phyloP scores from a whole-genome alignment of 2,888 invertebrate species.

The Teinopalpus imperialis region DNA sequence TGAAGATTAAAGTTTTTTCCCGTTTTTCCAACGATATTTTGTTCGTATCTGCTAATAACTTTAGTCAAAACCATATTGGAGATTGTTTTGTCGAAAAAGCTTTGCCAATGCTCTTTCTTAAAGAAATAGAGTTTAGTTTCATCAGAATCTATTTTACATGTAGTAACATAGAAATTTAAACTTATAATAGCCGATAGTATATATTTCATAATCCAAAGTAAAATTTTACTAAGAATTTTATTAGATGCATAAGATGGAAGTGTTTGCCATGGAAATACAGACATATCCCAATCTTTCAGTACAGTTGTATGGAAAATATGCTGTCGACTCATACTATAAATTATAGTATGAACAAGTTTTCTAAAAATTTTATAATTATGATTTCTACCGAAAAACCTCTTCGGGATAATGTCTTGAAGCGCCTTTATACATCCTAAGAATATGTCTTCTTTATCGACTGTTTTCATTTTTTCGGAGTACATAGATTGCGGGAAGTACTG shows the following conservation, averaged over 20 bases:
- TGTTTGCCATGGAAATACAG: conserved; percentile 47
- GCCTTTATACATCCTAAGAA: conserved; percentile 47
- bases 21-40: conserved; percentile 46
- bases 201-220: conserved; percentile 57
- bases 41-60: conserved; percentile 50
- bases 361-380: conserved; percentile 59
- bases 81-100: conserved; percentile 64
- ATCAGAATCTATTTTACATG: conserved; percentile 63
- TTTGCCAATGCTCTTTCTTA: conserved; percentile 71
- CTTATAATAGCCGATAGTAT: conserved; percentile 61
- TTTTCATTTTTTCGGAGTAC: conserved; percentile 33
- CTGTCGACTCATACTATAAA: conserved; percentile 68
- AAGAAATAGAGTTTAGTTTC: conserved; percentile 70
- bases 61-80: conserved; percentile 52
- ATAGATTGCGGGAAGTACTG: conserved; percentile 41
- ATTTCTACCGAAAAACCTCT: conserved; percentile 49
- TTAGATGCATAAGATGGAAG: conserved; percentile 29
- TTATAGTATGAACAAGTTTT: conserved; percentile 43
- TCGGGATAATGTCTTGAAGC: conserved; percentile 56
- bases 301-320: conserved; percentile 46
- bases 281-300: conserved; percentile 55
- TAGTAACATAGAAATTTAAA: conserved; percentile 70
- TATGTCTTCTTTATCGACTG: conserved; percentile 51
- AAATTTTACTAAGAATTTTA: conserved; percentile 41
- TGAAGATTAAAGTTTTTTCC: conserved; percentile 42